These are phyloP conservation scores for Anguilla anguilla DNA, from an alignment of 2,797 vertebrate genomes.

Conservation along the genomic window DNA sequence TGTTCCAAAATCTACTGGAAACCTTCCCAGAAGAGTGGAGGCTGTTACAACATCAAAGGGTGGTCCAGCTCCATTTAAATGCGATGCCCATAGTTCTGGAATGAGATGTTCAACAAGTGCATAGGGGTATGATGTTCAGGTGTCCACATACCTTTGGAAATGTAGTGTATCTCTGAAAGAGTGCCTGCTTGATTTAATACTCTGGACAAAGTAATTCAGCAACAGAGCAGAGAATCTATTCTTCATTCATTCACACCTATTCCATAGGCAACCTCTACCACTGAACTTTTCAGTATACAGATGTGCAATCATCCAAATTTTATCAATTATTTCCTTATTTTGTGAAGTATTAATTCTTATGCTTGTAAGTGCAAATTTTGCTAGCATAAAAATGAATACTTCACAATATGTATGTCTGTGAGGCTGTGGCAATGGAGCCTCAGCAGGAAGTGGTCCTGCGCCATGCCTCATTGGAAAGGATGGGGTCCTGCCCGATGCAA, in stretches of 20 bases:
- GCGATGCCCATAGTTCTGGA: no score
- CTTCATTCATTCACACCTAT: slow-evolving; percentile 10
- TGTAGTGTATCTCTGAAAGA: slow-evolving; percentile 29
- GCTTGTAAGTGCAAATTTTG: neutral
- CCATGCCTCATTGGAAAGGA: neutral
- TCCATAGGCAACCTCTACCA: slow-evolving; percentile 13
- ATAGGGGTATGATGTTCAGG: no score
- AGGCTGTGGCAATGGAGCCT: neutral
- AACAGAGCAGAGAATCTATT: neutral
- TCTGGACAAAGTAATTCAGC: slow-evolving; percentile 13
- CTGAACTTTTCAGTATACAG: neutral
- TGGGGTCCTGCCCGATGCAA: neutral
- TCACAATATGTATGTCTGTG: neutral
- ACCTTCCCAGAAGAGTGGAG: no score
- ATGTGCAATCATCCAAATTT: neutral
- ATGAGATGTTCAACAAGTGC: no score
- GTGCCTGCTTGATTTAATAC: slow-evolving; percentile 18
- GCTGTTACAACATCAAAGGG: no score
- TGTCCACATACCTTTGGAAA: no score
- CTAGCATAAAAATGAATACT: neutral
- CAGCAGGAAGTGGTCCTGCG: neutral
- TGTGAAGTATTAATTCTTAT: no score
- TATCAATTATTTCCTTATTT: neutral
- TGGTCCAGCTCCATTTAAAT: no score
- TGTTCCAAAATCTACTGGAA: no score